phyloP scores from a whole-genome alignment of 2,797 vertebrate genomes.

The Todus mexicanus region DNA sequence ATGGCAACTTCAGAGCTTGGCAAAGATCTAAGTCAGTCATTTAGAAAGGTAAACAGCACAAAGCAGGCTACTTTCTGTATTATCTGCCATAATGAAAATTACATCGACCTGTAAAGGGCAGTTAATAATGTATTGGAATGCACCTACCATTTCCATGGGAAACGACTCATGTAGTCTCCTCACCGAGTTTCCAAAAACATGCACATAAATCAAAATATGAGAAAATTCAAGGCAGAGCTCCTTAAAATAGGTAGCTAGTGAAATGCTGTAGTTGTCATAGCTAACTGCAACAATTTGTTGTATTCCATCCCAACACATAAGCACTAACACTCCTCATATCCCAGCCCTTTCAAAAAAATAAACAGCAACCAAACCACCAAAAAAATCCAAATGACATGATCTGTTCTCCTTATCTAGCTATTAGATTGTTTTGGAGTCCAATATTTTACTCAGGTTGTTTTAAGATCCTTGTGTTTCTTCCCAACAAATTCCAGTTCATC shows the following conservation, averaged over 20 bases:
- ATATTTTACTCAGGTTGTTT: not conserved
- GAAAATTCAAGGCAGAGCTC: not conserved
- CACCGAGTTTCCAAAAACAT: not conserved
- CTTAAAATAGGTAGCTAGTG: not conserved
- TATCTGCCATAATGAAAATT: not conserved
- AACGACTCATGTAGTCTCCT: not conserved
- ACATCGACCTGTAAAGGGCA: not conserved
- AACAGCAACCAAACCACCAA: not conserved
- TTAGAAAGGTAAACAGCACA: not conserved
- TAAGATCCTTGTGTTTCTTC: not conserved
- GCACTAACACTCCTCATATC: not conserved
- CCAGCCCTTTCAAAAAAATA: not conserved
- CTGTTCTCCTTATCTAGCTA: not conserved
- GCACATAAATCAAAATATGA: not conserved
- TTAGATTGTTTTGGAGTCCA: not conserved
- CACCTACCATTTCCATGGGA: not conserved
- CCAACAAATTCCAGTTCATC: not conserved
- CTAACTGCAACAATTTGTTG: not conserved
- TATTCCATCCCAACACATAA: not conserved
- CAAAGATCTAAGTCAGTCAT: not conserved
- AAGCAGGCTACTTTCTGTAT: not conserved
- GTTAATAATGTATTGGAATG: not conserved
- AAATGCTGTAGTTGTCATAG: not conserved
- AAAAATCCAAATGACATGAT: fast-evolving
- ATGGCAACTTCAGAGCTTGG: not conserved